Evolutionary conservation across 2,797 vertebrate genomes (phyloP).

Genomic region (Epinephelus malabaricus): DNA sequence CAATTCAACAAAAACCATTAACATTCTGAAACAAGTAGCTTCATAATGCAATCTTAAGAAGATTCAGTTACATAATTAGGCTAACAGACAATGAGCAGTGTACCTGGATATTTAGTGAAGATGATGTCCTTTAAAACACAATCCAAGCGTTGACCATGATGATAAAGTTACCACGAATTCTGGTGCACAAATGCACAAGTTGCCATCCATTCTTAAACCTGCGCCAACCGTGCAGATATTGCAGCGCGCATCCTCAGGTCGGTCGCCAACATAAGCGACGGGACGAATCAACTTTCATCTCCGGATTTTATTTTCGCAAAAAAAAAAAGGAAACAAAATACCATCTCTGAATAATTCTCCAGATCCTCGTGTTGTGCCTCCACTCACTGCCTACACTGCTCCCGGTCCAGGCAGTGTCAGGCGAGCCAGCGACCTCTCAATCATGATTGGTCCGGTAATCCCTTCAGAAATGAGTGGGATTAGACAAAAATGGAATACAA

Average conservation of each 20-base stretch:
- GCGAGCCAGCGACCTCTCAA: conserved; percentile 72
- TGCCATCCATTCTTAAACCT: conserved; percentile 30
- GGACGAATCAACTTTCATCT: conserved; percentile 43
- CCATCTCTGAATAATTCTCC: conserved; percentile 21
- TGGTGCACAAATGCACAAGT: conserved; percentile 44
- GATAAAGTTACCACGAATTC: conserved; percentile 47
- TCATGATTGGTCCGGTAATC: conserved; percentile 86
- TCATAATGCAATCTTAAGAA: neutral
- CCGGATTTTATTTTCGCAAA: neutral
- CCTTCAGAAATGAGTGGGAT: conserved; percentile 86
- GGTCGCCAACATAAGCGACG: neutral
- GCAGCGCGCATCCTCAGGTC: conserved; percentile 36
- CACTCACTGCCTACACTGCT: conserved; percentile 39
- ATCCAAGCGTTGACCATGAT: neutral
- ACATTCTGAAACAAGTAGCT: conserved; percentile 4
- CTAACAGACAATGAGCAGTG: neutral
- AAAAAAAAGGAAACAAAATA: conserved; percentile 15
- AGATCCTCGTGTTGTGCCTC: conserved; percentile 22
- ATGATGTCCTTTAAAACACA: conserved; percentile 35
- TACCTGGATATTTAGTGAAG: conserved; percentile 49
- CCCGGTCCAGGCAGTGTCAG: conserved; percentile 45
- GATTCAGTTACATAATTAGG: conserved; percentile 1
- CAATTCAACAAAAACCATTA: conserved; percentile 2
- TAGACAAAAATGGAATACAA: conserved; percentile 83
- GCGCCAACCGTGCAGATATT: neutral